Evolutionary conservation across 2,797 vertebrate species (phyloP).

Genomic region (Acrossocheilus fasciatus): DNA sequence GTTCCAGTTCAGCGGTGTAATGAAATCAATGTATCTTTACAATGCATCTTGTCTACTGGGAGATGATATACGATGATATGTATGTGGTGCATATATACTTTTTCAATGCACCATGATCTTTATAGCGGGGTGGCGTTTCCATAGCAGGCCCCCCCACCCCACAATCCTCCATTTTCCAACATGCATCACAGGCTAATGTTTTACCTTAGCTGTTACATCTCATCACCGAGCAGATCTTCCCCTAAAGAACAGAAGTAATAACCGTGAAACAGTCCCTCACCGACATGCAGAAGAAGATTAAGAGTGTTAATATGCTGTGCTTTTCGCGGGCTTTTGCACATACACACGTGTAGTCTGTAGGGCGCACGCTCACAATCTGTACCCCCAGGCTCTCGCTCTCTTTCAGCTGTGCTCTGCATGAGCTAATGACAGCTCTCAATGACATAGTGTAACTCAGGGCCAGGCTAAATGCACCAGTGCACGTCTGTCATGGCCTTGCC

Average conservation of each 20-base stretch:
- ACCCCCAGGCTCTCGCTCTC: slow-evolving; percentile 58
- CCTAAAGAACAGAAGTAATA: slow-evolving; percentile 68
- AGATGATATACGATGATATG: slow-evolving; percentile 36
- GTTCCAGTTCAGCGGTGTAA: slow-evolving; percentile 33
- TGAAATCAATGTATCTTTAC: slow-evolving; percentile 54
- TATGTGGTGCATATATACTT: slow-evolving; percentile 51
- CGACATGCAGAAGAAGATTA: slow-evolving; percentile 66
- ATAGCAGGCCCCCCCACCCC: neutral
- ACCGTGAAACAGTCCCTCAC: slow-evolving; percentile 64
- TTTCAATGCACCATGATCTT: slow-evolving; percentile 46
- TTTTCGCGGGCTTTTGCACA: slow-evolving; percentile 58
- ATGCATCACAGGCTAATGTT: slow-evolving; percentile 61
- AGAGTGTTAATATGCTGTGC: slow-evolving; percentile 67
- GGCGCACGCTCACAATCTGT: slow-evolving; percentile 40
- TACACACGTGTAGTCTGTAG: slow-evolving; percentile 41
- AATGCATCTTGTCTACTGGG: slow-evolving; percentile 54
- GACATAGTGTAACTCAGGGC: slow-evolving; percentile 65
- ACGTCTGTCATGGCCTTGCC: slow-evolving; percentile 56
- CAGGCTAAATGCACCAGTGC: slow-evolving; percentile 60
- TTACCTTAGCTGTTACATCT: slow-evolving; percentile 65
- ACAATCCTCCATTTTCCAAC: slow-evolving; percentile 41
- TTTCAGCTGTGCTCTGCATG: slow-evolving; percentile 65
- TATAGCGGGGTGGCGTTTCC: slow-evolving; percentile 35
- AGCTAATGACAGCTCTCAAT: slow-evolving; percentile 65
- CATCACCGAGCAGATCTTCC: slow-evolving; percentile 61